Evolutionary conservation across 1,140 invertebrate genomes (phyloP).

Genomic region (Leucophenga varia): DNA sequence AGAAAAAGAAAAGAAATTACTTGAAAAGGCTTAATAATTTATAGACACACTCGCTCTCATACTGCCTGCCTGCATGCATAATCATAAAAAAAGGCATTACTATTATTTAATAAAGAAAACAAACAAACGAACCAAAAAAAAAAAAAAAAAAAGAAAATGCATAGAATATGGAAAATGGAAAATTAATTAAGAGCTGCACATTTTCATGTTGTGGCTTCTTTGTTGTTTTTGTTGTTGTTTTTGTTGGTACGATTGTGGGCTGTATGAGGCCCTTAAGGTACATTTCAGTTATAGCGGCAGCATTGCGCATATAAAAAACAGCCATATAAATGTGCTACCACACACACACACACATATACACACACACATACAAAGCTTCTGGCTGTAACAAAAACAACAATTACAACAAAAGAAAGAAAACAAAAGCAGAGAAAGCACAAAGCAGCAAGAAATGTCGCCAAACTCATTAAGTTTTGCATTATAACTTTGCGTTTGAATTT

Average conservation of each 20-base stretch:
- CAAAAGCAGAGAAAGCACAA: no score
- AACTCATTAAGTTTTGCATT: no score
- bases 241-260: background rate
- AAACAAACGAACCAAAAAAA: background rate
- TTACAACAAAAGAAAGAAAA: background rate
- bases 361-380: background rate
- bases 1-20: conserved; percentile 25
- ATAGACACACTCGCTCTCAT: conserved; percentile 13
- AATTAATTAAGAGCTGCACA: background rate
- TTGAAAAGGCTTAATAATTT: conserved; percentile 18
- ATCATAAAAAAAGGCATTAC: background rate
- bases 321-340: no score
- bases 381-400: background rate
- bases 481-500: no score
- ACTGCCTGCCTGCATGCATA: background rate
- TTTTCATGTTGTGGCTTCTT: background rate
- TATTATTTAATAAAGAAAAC: background rate
- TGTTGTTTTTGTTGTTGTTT: background rate
- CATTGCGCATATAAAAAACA: background rate
- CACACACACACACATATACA: background rate
- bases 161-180: background rate
- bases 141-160: background rate
- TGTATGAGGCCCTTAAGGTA: background rate
- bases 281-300: no score
- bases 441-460: no score